These are phyloP conservation scores for Epinephelus cyanopodus DNA, from an alignment of 2,113 vertebrate species.

Conservation along the genomic window DNA sequence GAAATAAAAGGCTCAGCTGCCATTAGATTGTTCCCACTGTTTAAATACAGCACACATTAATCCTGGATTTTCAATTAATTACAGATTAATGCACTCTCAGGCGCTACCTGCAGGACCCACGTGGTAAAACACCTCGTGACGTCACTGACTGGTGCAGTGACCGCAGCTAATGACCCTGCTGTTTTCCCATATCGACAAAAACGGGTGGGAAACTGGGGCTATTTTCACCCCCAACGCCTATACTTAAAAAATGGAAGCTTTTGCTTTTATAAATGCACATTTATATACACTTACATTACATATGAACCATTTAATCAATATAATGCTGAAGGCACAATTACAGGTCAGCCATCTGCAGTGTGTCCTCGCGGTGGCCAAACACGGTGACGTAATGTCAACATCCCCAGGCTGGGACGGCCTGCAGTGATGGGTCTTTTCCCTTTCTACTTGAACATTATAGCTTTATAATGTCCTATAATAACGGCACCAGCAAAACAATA, in stretches of 20 bases:
- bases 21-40: not conserved
- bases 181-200: conserved; percentile 8
- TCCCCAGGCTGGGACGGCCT: conserved; percentile 32
- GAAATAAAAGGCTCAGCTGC: not conserved
- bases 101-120: conserved; percentile 38
- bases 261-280: not conserved
- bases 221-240: not conserved
- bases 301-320: not conserved
- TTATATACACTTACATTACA: not conserved
- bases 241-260: too few species aligned
- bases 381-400: conserved; percentile 76
- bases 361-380: conserved; percentile 29
- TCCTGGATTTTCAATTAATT: conserved; percentile 1
- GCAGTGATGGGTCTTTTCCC: not conserved
- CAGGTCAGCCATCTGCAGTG: conserved; percentile 40
- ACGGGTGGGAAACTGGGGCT: not conserved
- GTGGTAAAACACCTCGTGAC: conserved; percentile 35
- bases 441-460: not conserved
- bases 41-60: not conserved
- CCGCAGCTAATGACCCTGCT: conserved; percentile 13
- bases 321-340: not conserved
- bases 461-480: not conserved
- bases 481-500: not conserved
- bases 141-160: conserved; percentile 50
- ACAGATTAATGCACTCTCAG: not conserved